phyloP scores from a whole-genome alignment of 2,113 vertebrate species.

The Burhinus bistriatus region DNA sequence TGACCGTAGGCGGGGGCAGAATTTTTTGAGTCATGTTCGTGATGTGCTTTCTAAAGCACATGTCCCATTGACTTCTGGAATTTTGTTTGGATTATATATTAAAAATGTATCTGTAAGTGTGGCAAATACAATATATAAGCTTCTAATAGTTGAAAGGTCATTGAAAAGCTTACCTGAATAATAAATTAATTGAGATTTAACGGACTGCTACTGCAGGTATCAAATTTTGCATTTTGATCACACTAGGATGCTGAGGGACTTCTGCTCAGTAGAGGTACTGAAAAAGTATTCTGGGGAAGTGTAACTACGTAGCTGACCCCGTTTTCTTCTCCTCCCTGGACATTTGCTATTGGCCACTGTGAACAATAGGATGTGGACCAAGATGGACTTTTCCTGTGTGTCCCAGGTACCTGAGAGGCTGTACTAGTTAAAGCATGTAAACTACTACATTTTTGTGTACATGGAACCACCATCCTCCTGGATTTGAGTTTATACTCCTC shows the following conservation, averaged over 20 bases:
- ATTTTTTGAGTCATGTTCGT: background rate
- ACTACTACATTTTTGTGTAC: background rate
- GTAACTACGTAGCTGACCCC: background rate
- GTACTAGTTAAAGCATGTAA: background rate
- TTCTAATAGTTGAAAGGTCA: background rate
- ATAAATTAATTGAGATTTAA: background rate
- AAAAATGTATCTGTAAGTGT: background rate
- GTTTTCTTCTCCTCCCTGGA: background rate
- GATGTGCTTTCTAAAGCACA: background rate
- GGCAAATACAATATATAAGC: background rate
- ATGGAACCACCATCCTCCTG: background rate
- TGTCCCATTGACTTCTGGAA: background rate
- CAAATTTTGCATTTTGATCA: background rate
- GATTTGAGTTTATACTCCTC: background rate
- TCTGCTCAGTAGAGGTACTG: background rate
- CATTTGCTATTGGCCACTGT: background rate
- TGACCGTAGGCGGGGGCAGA: rapidly evolving
- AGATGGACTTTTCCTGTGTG: background rate
- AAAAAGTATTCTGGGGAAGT: background rate
- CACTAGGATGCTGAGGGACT: background rate
- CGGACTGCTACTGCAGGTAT: background rate
- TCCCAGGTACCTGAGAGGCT: background rate
- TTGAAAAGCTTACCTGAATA: background rate
- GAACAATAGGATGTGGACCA: background rate
- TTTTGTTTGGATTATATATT: background rate